Evolutionary conservation across 2,113 vertebrate species (phyloP), one percentile per base, ranked within the genome.

Genomic region (Eidolon helvum): DNA sequence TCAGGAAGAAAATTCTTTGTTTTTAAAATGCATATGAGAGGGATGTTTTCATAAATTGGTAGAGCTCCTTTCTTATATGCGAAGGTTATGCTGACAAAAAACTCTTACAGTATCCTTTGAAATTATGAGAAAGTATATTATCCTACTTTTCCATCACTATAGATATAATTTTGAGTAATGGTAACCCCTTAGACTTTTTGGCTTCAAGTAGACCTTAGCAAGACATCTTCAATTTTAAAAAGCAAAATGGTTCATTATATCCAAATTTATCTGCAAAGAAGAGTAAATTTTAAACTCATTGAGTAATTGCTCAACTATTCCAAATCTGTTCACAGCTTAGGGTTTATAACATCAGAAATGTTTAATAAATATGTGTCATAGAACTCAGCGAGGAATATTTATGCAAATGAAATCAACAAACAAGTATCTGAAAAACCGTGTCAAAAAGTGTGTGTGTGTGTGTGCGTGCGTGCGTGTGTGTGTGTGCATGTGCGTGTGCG

Each of bases 1-100:
- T 89, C 10, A 96, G 91, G 94, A 24, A 0, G 66, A 43, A 94
- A 94, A 96, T 92, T 35, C 4, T 84, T 97, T 96, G 77, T 95
- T 87, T 97, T 95, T 95, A 22, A 94, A 86, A 57, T 75, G 21
- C 43, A 61, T 71, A 50, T 85, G 5, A 4, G 40, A 82, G 91
- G 74, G 35, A 77, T 33, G 9, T 94, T 82, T 45, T 14, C 19
- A 80, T 50, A 84, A 72, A 71, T 16, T 59, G 28, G 14, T 7
- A 71, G 48, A 65, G 6, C 10, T 91, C 28, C 82, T 96, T 45
- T 7, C 22, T 85, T 59, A 1, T 61, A 85, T 75, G 33, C 59
- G 5, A 55, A 91, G 66, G 12, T 53, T 90, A 87, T 79, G 14
- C 16, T 68, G 19, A 69, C 85, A 91, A 5, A 24, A 24, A 30